Evolutionary conservation across 1,140 invertebrate genomes (phyloP).

Genomic region (Campodea augens): DNA sequence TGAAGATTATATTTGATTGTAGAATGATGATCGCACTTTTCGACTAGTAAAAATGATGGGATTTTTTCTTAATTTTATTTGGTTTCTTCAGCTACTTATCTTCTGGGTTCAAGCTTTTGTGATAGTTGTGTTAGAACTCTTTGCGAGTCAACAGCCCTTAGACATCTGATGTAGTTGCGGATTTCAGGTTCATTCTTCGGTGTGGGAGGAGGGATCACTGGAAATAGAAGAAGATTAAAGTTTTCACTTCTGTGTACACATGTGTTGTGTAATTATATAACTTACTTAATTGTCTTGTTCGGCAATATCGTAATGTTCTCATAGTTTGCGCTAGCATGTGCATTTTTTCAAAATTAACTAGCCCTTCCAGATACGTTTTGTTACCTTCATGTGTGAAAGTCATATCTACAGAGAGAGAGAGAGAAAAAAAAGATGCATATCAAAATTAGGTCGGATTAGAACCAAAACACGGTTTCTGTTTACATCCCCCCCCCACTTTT

Average conservation of each 20-base stretch:
- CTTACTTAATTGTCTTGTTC: constrained; percentile 45
- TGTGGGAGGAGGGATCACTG: constrained; percentile 41
- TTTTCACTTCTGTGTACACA: neutral
- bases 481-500: too few relatives aligned
- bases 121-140: constrained; percentile 49
- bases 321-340: constrained; percentile 72
- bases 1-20: too few relatives aligned
- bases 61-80: too few relatives aligned
- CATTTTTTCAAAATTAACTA: constrained; percentile 86
- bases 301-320: constrained; percentile 51
- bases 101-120: constrained; percentile 40
- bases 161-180: constrained; percentile 39
- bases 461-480: too few relatives aligned
- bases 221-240: constrained; percentile 9
- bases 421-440: too few relatives aligned
- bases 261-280: constrained; percentile 4
- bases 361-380: constrained; percentile 57
- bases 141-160: constrained; percentile 60
- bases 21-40: too few relatives aligned
- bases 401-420: constrained; percentile 36
- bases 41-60: too few relatives aligned
- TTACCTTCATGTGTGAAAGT: constrained; percentile 82
- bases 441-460: too few relatives aligned
- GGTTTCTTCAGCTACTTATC: too few relatives aligned
- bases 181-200: constrained; percentile 45